These are phyloP conservation scores for Crocodylus rhombifer DNA, from an alignment of 2,797 vertebrate genomes.

Conservation along the genomic window DNA sequence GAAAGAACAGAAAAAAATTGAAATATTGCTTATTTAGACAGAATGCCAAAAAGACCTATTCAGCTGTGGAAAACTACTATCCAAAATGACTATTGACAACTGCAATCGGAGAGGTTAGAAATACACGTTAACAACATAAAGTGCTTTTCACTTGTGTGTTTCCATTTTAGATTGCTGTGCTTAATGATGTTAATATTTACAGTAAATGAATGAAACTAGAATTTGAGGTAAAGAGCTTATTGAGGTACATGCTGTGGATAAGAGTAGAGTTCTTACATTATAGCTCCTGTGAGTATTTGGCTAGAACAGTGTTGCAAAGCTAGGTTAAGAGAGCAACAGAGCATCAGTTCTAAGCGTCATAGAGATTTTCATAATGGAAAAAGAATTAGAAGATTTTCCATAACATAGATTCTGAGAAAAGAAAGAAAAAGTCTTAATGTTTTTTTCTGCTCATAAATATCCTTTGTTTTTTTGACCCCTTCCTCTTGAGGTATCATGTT, in stretches of 20 bases:
- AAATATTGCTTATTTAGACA: slow-evolving; percentile 7
- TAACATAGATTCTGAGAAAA: slow-evolving; percentile 38
- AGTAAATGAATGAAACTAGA: slow-evolving; percentile 12
- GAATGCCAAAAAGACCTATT: background rate
- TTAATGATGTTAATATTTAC: slow-evolving; percentile 34
- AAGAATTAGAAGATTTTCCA: slow-evolving; percentile 30
- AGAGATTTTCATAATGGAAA: slow-evolving; percentile 40
- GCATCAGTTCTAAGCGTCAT: slow-evolving; percentile 53
- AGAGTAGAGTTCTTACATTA: background rate
- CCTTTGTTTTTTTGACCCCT: background rate
- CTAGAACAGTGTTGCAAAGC: slow-evolving; percentile 42
- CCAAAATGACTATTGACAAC: background rate
- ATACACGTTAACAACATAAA: slow-evolving; percentile 13
- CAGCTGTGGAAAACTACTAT: background rate
- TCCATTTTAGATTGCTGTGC: slow-evolving; percentile 37
- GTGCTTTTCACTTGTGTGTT: slow-evolving; percentile 11
- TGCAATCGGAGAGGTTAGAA: slow-evolving; percentile 11
- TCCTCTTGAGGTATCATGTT: background rate
- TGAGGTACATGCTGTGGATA: slow-evolving; percentile 28
- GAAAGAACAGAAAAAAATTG: background rate
- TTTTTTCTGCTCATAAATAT: slow-evolving; percentile 34
- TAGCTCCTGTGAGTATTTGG: slow-evolving; percentile 25
- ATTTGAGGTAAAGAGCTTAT: slow-evolving; percentile 28
- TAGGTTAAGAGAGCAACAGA: slow-evolving; percentile 18
- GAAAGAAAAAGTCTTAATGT: slow-evolving; percentile 14